phyloP scores from a whole-genome alignment of 1,140 invertebrate species.

The Chionoecetes opilio region DNA sequence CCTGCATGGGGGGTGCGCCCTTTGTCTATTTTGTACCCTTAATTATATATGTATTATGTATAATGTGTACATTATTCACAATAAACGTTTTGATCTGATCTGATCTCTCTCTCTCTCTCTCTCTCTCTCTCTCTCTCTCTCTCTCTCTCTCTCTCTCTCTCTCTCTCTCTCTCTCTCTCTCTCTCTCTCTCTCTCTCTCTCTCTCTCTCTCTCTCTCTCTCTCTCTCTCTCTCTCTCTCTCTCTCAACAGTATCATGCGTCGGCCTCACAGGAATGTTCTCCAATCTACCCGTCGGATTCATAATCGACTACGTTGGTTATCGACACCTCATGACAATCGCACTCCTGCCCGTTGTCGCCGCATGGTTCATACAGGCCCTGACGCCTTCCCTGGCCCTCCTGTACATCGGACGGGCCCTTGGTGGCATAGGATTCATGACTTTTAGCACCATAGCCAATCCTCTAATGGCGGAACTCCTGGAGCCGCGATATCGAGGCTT shows the following conservation, averaged over 20 bases:
- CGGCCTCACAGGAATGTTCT: background rate
- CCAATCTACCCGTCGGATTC: background rate
- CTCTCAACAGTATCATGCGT: constrained; percentile 45
- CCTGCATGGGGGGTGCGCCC: no score
- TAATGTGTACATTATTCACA: no score
- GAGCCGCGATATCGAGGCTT: constrained; percentile 37
- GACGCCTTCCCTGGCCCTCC: background rate
- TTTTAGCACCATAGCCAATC: constrained; percentile 20
- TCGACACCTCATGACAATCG: constrained; percentile 22
- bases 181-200: no score
- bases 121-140: no score
- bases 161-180: no score
- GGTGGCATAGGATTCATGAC: background rate
- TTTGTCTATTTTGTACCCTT: no score
- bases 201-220: background rate
- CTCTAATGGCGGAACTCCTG: constrained; percentile 37
- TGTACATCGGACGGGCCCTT: constrained; percentile 35
- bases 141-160: no score
- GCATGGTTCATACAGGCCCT: constrained; percentile 59
- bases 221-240: background rate
- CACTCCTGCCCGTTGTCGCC: constrained; percentile 16
- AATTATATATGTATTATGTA: no score
- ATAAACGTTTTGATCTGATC: no score
- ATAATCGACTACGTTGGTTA: constrained; percentile 47
- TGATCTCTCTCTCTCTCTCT: no score